These are phyloP conservation scores for Eurystomus glaucurus DNA, from an alignment of 2,797 vertebrate genomes.

Conservation along the genomic window DNA sequence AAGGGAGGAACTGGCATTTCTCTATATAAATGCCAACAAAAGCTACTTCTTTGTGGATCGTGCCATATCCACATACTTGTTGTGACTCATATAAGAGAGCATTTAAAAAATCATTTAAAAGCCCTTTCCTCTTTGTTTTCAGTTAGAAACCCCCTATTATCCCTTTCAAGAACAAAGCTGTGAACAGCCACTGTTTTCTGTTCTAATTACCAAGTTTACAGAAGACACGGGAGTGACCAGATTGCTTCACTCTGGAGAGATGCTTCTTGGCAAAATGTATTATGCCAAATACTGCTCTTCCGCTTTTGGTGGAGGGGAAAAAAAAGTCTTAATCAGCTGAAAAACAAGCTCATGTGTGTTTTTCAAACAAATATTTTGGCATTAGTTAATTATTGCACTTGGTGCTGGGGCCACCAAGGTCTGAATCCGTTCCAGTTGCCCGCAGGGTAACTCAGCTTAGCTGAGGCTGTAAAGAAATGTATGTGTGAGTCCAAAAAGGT, in stretches of 20 bases:
- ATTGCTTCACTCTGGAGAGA: neutral
- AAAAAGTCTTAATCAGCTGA: neutral
- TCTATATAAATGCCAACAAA: neutral
- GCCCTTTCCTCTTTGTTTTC: neutral
- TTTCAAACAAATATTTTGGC: neutral
- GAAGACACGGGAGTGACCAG: neutral
- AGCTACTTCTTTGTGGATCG: neutral
- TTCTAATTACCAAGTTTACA: neutral
- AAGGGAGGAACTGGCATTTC: neutral
- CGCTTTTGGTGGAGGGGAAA: neutral
- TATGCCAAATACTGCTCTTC: neutral
- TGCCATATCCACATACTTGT: neutral
- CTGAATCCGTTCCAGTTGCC: neutral
- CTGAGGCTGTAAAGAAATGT: neutral
- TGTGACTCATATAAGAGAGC: neutral
- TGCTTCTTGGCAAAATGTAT: neutral
- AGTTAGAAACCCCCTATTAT: neutral
- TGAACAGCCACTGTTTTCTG: neutral
- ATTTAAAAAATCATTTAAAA: neutral
- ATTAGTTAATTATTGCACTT: neutral
- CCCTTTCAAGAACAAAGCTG: neutral
- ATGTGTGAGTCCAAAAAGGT: neutral
- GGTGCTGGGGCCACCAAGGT: neutral
- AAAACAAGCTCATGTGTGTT: rapidly evolving
- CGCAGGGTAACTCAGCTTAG: neutral